These are phyloP conservation scores for Macquaria australasica DNA, from an alignment of 2,113 vertebrate species.

Conservation along the genomic window DNA sequence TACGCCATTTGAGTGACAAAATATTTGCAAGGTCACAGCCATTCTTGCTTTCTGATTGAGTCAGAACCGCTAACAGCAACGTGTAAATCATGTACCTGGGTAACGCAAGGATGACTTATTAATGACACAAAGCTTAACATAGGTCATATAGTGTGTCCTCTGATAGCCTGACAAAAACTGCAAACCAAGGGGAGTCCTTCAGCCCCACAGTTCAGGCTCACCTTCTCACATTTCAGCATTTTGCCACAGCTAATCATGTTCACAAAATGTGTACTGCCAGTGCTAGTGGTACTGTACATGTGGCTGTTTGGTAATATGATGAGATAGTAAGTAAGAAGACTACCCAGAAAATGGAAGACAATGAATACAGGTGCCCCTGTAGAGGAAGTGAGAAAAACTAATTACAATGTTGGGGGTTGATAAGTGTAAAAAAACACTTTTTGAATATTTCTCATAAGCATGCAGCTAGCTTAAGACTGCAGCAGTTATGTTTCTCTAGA, in stretches of 20 bases:
- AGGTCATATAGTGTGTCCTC: neutral
- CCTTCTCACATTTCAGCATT: neutral
- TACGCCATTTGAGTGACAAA: neutral
- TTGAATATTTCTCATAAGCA: neutral
- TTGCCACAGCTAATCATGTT: neutral
- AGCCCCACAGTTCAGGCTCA: neutral
- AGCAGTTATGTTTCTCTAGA: neutral
- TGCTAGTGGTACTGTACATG: neutral
- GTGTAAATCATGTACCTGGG: slow-evolving; percentile 19
- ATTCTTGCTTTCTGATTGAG: neutral
- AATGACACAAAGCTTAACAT: neutral
- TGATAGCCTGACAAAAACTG: neutral
- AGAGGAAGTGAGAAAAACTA: neutral
- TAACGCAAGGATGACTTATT: slow-evolving; percentile 1
- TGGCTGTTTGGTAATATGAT: neutral
- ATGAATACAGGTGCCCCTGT: neutral
- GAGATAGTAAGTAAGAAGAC: neutral
- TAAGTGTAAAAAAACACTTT: neutral
- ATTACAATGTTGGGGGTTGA: neutral
- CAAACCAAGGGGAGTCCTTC: neutral
- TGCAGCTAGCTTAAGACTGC: neutral
- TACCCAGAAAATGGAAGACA: neutral
- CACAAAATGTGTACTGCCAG: neutral
- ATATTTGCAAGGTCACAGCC: slow-evolving; percentile 18
- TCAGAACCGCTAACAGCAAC: slow-evolving; percentile 1